Conservation (phyloP, 2,797 vertebrate species). For the Benthosema pterotum region DNA sequence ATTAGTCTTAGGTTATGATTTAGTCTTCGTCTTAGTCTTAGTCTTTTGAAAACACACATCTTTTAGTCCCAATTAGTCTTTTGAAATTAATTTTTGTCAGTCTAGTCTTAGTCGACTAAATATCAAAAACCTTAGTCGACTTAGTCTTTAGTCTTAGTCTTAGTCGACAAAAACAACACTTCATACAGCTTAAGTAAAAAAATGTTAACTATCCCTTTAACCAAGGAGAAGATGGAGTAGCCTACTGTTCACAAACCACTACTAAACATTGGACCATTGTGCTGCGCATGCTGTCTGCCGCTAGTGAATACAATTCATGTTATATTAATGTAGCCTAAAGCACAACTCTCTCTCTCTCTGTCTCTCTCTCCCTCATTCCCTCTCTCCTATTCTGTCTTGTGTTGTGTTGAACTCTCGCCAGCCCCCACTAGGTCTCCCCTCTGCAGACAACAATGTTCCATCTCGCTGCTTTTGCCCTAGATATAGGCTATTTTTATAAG, state of each 20-base stretch:
- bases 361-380: constrained; percentile 16
- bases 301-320: constrained; percentile 76
- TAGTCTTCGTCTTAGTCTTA: no score
- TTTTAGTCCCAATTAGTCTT: no score
- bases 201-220: no score
- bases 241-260: constrained; percentile 49
- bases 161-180: no score
- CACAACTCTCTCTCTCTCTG: constrained; percentile 32
- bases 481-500: constrained; percentile 81
- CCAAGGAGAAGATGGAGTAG: no score
- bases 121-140: no score
- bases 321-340: constrained; percentile 84
- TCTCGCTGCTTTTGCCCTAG: constrained; percentile 80
- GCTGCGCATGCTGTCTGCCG: constrained; percentile 60
- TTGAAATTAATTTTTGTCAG: no score
- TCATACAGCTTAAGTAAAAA: no score
- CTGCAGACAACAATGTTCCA: constrained; percentile 81
- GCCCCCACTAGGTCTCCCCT: constrained; percentile 78
- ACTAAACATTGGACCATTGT: constrained; percentile 67
- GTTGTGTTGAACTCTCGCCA: constrained; percentile 78
- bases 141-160: no score
- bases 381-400: constrained; percentile 56
- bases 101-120: no score
- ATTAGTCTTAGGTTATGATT: no score
- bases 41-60: no score